phyloP scores from a whole-genome alignment of 1,140 invertebrate species.

The Parapsyche elsis region DNA sequence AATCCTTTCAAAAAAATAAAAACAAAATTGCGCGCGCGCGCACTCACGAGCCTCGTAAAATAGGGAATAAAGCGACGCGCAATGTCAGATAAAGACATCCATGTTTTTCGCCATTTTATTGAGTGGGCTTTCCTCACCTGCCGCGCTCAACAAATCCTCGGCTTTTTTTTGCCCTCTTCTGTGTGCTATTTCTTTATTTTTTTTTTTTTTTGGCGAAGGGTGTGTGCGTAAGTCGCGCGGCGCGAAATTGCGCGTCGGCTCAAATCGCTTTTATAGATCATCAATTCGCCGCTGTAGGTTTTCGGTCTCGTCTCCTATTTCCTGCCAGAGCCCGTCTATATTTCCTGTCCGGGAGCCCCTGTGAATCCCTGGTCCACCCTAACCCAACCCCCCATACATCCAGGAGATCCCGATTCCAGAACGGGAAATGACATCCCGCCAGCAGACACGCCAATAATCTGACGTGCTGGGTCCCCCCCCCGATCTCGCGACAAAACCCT shows the following conservation, averaged over 20 bases:
- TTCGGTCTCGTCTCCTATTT: slow-evolving; percentile 9
- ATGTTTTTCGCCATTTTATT: slow-evolving; percentile 26
- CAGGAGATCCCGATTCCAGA: slow-evolving; percentile 6
- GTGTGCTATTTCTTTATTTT: neutral
- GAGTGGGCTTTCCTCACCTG: slow-evolving; percentile 31
- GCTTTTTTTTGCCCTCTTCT: neutral
- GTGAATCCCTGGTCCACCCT: neutral
- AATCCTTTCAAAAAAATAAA: no score
- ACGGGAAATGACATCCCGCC: slow-evolving; percentile 24
- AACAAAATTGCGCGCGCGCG: no score
- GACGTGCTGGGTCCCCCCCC: neutral
- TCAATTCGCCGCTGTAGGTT: slow-evolving; percentile 13
- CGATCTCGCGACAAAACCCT: neutral
- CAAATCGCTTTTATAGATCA: slow-evolving; percentile 30
- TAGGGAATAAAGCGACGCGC: neutral
- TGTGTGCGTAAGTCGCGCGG: neutral
- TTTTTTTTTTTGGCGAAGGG: neutral
- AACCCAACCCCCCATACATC: neutral
- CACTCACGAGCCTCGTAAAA: neutral
- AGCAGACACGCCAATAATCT: slow-evolving; percentile 14
- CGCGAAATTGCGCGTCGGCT: slow-evolving; percentile 23
- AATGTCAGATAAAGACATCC: slow-evolving; percentile 18
- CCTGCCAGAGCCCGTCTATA: slow-evolving; percentile 20
- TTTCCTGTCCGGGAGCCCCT: slow-evolving; percentile 14
- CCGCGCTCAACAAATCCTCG: slow-evolving; percentile 19